A percentile compares a stretch with the other conserved stretches of the same genome.
These are phyloP conservation scores for Girardia tigrina DNA, from an alignment of 2,888 invertebrate genomes.

Conservation along the genomic window DNA sequence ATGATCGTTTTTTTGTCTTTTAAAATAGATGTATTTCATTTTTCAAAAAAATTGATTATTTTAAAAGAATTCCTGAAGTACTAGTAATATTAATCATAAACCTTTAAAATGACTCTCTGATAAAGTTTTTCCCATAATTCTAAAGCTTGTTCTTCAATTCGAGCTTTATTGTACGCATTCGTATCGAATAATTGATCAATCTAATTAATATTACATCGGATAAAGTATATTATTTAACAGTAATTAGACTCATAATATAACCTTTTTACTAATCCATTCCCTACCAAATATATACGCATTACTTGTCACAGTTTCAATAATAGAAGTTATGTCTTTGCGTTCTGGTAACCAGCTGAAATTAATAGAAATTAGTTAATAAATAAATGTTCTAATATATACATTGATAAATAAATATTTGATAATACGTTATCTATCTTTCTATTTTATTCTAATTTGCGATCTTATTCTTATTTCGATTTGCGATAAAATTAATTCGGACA, in stretches of 20 bases:
- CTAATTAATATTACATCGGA: not conserved
- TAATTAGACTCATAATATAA: slow-evolving; percentile 49
- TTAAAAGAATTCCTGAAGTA: too few relatives aligned
- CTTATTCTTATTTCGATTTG: too few relatives aligned
- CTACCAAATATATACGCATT: slow-evolving; percentile 83
- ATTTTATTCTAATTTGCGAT: too few relatives aligned
- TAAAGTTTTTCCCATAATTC: slow-evolving; percentile 85
- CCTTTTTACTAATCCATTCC: slow-evolving; percentile 72
- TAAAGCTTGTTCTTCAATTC: slow-evolving; percentile 71
- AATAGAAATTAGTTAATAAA: not conserved
- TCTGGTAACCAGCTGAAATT: slow-evolving; percentile 60
- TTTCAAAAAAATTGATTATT: too few relatives aligned
- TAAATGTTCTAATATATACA: not conserved
- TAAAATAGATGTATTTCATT: too few relatives aligned
- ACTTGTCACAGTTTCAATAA: slow-evolving; percentile 71
- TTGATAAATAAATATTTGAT: too few relatives aligned
- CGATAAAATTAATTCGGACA: too few relatives aligned
- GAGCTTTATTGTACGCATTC: slow-evolving; percentile 63
- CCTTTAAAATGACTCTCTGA: slow-evolving; percentile 70
- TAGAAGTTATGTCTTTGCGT: slow-evolving; percentile 59
- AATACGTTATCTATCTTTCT: too few relatives aligned
- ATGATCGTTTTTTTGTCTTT: too few relatives aligned
- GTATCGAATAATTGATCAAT: slow-evolving; percentile 33
- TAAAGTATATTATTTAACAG: not conserved
- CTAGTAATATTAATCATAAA: not conserved